These are phyloP conservation scores for Auanema sp. DNA, from an alignment of 2,888 invertebrate species.

Conservation along the genomic window DNA sequence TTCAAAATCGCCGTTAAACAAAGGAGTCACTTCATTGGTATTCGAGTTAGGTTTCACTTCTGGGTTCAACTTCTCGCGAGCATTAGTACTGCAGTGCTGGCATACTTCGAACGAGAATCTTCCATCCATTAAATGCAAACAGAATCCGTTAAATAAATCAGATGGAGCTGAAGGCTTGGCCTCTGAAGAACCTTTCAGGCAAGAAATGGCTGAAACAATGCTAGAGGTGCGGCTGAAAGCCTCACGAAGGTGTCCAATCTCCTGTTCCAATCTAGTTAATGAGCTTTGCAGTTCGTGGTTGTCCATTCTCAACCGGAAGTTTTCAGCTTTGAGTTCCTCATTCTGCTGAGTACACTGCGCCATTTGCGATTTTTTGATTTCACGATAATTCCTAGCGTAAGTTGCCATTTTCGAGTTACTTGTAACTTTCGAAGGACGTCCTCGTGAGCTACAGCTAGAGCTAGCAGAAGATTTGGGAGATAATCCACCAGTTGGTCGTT, in stretches of 20 bases:
- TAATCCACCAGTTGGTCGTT: too few relatives aligned
- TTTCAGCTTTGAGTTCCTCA: constrained; percentile 29
- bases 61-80: too few relatives aligned
- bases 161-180: too few relatives aligned
- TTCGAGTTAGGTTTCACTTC: too few relatives aligned
- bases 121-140: too few relatives aligned
- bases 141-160: too few relatives aligned
- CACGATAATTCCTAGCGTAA: constrained; percentile 51
- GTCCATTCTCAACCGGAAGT: constrained; percentile 7
- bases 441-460: constrained; percentile 11
- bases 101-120: too few relatives aligned
- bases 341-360: constrained; percentile 17
- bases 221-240: too few relatives aligned
- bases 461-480: too few relatives aligned
- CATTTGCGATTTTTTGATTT: constrained; percentile 45
- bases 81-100: too few relatives aligned
- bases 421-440: constrained; percentile 37
- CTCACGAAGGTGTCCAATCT: not conserved
- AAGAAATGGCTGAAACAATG: too few relatives aligned
- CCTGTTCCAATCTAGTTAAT: constrained; percentile 2
- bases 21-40: not conserved
- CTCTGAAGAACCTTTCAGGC: too few relatives aligned
- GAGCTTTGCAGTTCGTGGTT: constrained; percentile 1
- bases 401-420: constrained; percentile 47
- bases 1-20: constrained; percentile 1